Evolutionary conservation across 1,140 invertebrate species (phyloP), one percentile per base, ranked within the genome.

Genomic region (Mactra quadrangularis): DNA sequence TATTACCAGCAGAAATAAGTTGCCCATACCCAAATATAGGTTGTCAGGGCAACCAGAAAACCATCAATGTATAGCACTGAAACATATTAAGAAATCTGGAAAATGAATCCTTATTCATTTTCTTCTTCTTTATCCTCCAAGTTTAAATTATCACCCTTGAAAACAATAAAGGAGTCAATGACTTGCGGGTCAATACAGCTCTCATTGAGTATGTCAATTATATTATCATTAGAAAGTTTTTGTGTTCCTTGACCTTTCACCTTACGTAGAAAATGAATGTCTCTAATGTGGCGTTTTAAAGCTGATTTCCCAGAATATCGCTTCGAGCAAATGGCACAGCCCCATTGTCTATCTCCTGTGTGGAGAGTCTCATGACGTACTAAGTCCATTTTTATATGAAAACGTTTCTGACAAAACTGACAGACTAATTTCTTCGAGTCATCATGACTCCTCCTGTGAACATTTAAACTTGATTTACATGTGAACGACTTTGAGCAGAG

Each of bases 351-450:
- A n/a, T 68, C 45, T 29, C 64, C 64, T 1, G 41, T 68, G 33
- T 68, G 64, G 3, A 27, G 7, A 50, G 29, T 33, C 19, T 68
- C 64, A 31, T 68, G 64, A 1, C 64, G 35, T n/a, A 22, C 22
- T 25, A 68, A 50, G 29, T 68, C 64, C 27, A 41, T 68, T 68
- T 31, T 68, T 50, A 68, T 68, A 50, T 68, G 64, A 50, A 68
- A 68, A 25, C 22, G 45, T 50, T 68, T 68, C 19, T 50, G 22
- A 50, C 64, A 68, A n/a, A 68, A 22, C 17, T 22, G 22, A n/a
- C 64, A 68, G 11, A 27, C 4, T 31, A 50, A 68, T 31, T 68
- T 68, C 45, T 68, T 38, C 13, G 64, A 68, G 41, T 68, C 64
- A 68, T 68, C 64, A 31, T 68, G 64, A 13, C 41, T 68, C 29